Evolutionary conservation across 2,113 vertebrate genomes (phyloP).

Genomic region (Drymodes brunneopygia): DNA sequence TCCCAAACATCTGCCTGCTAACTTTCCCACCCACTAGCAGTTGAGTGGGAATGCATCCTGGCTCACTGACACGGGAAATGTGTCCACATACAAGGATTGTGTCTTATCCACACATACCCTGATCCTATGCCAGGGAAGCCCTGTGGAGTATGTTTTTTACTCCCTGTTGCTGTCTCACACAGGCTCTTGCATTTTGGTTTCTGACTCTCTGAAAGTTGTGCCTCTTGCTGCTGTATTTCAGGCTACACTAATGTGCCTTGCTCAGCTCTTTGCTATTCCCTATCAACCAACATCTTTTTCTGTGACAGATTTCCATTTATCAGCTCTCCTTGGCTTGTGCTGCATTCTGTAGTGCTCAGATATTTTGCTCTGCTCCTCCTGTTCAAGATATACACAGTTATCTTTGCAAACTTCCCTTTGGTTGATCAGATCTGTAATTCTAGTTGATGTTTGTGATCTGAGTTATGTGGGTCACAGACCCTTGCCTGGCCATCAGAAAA

Average conservation of each 20-base stretch:
- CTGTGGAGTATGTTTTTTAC: neutral
- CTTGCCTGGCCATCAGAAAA: neutral
- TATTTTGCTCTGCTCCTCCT: neutral
- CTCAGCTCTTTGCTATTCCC: neutral
- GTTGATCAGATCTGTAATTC: neutral
- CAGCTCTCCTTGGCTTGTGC: neutral
- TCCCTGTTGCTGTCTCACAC: neutral
- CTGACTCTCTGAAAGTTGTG: neutral
- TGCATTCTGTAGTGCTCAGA: neutral
- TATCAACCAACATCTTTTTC: neutral
- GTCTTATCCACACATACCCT: neutral
- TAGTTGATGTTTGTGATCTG: neutral
- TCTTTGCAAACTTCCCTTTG: neutral
- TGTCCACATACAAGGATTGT: neutral
- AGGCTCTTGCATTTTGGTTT: neutral
- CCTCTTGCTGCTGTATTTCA: neutral
- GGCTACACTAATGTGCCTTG: neutral
- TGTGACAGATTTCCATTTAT: neutral
- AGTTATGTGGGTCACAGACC: neutral
- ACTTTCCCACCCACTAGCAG: accelerated
- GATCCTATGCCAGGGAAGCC: neutral
- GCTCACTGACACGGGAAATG: neutral
- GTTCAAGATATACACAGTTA: neutral
- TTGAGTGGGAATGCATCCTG: neutral
- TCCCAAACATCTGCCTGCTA: neutral